phyloP scores from a whole-genome alignment of 2,797 vertebrate genomes.

The Astyanax mexicanus region DNA sequence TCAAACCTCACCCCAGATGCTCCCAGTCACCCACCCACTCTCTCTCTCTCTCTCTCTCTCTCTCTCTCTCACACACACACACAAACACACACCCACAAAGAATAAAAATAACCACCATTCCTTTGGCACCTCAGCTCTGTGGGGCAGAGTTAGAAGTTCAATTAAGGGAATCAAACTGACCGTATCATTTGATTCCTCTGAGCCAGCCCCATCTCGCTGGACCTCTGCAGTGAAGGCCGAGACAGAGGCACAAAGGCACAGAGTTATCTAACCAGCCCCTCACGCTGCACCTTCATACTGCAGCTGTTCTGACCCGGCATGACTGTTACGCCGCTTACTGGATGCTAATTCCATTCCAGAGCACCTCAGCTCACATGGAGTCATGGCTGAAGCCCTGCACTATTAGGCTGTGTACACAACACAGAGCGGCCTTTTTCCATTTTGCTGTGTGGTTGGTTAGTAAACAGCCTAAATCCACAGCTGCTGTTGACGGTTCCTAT shows the following conservation, averaged over 20 bases:
- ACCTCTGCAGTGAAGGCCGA: not conserved
- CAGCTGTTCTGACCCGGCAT: constrained; percentile 12
- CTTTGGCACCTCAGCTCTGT: not conserved
- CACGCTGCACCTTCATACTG: not conserved
- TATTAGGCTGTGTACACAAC: constrained; percentile 11
- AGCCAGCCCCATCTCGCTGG: not conserved
- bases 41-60: too few species aligned
- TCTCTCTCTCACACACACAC: too few species aligned
- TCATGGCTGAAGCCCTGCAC: not conserved
- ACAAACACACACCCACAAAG: too few species aligned
- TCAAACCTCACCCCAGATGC: not conserved
- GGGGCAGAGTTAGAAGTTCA: not conserved
- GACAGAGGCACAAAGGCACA: not conserved
- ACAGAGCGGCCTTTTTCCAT: constrained; percentile 14
- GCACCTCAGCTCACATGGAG: not conserved
- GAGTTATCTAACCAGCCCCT: constrained; percentile 32
- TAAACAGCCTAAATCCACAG: constrained; percentile 20
- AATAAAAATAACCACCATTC: not conserved
- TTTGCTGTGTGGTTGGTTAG: not conserved
- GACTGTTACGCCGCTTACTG: constrained; percentile 10
- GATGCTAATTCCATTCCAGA: constrained; percentile 10
- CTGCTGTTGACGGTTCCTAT: constrained; percentile 1
- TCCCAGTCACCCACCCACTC: not conserved
- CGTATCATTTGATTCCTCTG: constrained; percentile 1
- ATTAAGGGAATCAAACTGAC: not conserved